These are phyloP conservation scores for Eristalis pertinax DNA, from an alignment of 2,888 invertebrate genomes.

Conservation along the genomic window DNA sequence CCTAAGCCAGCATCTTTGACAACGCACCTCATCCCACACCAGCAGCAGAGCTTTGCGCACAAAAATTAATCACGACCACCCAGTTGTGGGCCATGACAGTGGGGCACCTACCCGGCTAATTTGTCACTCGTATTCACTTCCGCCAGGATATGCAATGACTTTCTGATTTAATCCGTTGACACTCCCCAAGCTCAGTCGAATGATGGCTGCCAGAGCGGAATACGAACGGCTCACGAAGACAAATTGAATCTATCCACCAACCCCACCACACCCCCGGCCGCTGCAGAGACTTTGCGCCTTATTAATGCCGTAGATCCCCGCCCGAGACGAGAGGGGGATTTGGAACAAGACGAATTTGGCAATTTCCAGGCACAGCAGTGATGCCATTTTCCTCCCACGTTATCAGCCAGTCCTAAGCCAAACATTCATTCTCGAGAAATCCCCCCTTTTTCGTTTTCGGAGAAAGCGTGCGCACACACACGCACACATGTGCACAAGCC, in stretches of 20 bases:
- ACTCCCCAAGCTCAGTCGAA: background rate
- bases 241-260: conserved; percentile 21
- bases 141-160: background rate
- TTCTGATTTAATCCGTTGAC: background rate
- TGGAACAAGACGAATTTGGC: background rate
- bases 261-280: no score
- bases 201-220: background rate
- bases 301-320: background rate
- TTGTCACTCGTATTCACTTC: background rate
- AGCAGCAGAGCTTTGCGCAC: background rate
- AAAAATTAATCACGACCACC: background rate
- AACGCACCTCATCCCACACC: background rate
- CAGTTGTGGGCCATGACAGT: background rate
- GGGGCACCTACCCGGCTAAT: background rate
- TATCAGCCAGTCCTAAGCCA: conserved; percentile 37
- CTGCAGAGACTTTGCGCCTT: background rate
- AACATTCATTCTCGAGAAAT: conserved; percentile 47
- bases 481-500: background rate
- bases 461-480: background rate
- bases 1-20: no score
- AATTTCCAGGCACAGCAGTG: background rate
- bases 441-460: background rate
- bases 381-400: background rate
- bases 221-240: conserved; percentile 4
- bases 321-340: background rate